phyloP scores from a whole-genome alignment of 2,113 vertebrate genomes.

The Todiramphus chloris region DNA sequence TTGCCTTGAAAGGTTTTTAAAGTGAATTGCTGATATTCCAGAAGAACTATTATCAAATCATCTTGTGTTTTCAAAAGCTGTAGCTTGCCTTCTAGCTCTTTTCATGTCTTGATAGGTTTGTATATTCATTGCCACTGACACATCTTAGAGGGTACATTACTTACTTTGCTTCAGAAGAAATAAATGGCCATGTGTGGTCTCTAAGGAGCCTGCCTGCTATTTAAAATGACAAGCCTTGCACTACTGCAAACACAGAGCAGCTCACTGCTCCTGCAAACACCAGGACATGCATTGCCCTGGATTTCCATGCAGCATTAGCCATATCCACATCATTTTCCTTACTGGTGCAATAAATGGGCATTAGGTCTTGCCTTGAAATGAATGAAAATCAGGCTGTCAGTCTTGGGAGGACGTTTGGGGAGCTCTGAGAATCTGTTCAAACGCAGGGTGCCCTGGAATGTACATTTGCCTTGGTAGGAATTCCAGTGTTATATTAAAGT shows the following conservation, averaged over 20 bases:
- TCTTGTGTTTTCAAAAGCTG: neutral
- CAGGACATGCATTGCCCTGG: neutral
- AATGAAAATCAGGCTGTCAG: neutral
- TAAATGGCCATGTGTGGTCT: neutral
- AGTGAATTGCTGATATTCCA: neutral
- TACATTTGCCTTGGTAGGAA: neutral
- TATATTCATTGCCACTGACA: neutral
- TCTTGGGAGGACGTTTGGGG: neutral
- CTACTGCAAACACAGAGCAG: neutral
- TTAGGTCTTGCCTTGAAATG: neutral
- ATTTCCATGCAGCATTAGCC: neutral
- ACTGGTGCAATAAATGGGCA: neutral
- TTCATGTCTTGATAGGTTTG: neutral
- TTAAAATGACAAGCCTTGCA: neutral
- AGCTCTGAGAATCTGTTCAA: neutral
- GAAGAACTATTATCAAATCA: neutral
- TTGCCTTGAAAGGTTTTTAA: neutral
- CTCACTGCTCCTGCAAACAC: neutral
- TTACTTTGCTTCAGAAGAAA: neutral
- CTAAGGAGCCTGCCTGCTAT: neutral
- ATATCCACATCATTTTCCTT: neutral
- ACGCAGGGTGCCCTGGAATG: neutral
- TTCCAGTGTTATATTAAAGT: neutral
- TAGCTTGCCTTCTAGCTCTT: neutral
- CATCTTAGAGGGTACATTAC: neutral